Conservation (phyloP, 1,140 invertebrate species). For the Camponotus floridanus region DNA sequence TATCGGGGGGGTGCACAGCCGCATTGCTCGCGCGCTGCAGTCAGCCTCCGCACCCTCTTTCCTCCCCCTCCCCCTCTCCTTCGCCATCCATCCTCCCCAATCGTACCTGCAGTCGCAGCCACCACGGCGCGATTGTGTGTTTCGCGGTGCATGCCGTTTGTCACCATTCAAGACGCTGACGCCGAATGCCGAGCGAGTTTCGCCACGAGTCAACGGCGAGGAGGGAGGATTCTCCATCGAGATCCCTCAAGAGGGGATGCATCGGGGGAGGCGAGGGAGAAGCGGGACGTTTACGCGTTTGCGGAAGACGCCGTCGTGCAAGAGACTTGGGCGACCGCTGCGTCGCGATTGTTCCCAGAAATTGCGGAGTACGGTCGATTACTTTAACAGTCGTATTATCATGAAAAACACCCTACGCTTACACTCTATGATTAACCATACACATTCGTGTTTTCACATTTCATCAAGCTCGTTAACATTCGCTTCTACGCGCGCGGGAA, state of each 20-base stretch:
- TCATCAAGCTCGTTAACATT: background rate
- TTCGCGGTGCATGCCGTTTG: slow-evolving; percentile 75
- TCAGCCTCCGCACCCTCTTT: slow-evolving; percentile 45
- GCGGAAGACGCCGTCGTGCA: slow-evolving; percentile 35
- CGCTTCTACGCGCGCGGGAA: no score
- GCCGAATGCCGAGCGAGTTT: slow-evolving; percentile 73
- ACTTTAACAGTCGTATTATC: slow-evolving; percentile 3
- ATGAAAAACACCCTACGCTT: background rate
- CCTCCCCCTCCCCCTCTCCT: slow-evolving; percentile 15
- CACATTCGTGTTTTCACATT: background rate
- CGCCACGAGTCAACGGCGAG: slow-evolving; percentile 43
- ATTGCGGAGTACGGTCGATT: background rate
- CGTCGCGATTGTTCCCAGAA: slow-evolving; percentile 1
- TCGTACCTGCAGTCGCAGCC: slow-evolving; percentile 68
- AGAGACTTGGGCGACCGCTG: background rate
- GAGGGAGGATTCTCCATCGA: slow-evolving; percentile 57
- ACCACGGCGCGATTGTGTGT: slow-evolving; percentile 71
- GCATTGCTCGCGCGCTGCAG: slow-evolving; percentile 76
- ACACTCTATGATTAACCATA: background rate
- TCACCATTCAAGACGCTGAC: slow-evolving; percentile 75
- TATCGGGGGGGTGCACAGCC: slow-evolving; percentile 69
- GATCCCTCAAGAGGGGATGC: background rate
- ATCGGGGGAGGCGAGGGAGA: background rate
- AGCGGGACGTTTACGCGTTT: slow-evolving; percentile 26
- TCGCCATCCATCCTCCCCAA: slow-evolving; percentile 31